phyloP scores from a whole-genome alignment of 2,797 vertebrate species.

The Lutjanus campechanus region DNA sequence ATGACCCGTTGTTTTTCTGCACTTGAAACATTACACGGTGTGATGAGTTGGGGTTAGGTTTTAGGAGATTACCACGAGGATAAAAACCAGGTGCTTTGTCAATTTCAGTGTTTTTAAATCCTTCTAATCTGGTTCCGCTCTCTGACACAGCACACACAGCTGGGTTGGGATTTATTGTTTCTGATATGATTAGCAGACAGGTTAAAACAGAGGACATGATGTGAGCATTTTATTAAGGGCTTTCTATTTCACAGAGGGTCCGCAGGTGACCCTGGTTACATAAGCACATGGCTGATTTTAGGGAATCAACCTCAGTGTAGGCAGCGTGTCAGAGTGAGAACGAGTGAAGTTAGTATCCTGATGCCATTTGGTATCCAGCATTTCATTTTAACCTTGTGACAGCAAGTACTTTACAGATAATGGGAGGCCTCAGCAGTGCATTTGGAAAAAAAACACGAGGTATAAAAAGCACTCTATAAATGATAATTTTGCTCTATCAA shows the following conservation, averaged over 20 bases:
- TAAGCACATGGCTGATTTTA: conserved; percentile 51
- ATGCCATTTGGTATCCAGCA: conserved; percentile 44
- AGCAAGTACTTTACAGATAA: conserved; percentile 50
- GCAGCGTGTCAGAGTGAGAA: conserved; percentile 42
- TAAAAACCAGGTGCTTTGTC: conserved; percentile 79
- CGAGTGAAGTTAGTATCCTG: conserved; percentile 33
- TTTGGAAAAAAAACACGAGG: background rate
- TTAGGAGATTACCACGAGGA: conserved; percentile 79
- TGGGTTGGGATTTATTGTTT: conserved; percentile 72
- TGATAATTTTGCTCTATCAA: background rate
- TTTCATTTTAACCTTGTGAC: conserved; percentile 62
- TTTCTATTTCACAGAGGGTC: conserved; percentile 51
- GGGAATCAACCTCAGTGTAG: conserved; percentile 45
- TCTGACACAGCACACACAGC: conserved; percentile 63
- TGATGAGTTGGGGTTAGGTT: conserved; percentile 65
- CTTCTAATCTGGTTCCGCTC: conserved; percentile 74
- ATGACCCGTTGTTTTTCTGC: conserved; percentile 52
- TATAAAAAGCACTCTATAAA: conserved; percentile 22
- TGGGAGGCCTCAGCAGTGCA: conserved; percentile 30
- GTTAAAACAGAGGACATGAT: conserved; percentile 67
- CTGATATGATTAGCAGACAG: conserved; percentile 67
- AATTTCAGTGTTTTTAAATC: conserved; percentile 79
- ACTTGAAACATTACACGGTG: conserved; percentile 58
- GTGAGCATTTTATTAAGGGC: conserved; percentile 56
- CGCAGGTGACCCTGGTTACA: conserved; percentile 56